Base-by-base conservation (phyloP, 1,140 invertebrate genomes). In the Manduca sexta region DNA sequence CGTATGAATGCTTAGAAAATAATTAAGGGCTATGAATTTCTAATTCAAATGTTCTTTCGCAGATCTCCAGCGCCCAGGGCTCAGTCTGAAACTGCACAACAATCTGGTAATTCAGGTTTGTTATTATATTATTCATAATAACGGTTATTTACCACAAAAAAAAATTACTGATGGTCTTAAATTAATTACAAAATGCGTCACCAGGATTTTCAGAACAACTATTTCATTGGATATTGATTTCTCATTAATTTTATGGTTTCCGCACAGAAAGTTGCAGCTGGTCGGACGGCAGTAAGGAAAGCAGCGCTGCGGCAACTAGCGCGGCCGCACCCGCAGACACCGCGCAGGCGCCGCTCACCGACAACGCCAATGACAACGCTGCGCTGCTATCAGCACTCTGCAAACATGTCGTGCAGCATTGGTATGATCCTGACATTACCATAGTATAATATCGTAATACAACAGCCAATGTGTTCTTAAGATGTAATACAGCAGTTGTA, bases 261-360 rank as follows among this genome's bases (percentile, higher is more conserved):
- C n/a, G 13, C 35, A 48, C 50, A 78, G 82, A 82, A 42, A 77
- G 61, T n/a, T 73, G 76, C 39, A 84, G 78, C 39, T 87, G 84
- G 85, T 84, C 82, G n/a, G 85, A 82, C 8, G 77, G 68, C 3
- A 74, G 72, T 45, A 80, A 78, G 35, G 84, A 86, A 26, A 84
- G 71, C 38, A 64, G 56, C 0, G 73, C 59, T 0, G 65, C 53
- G 1, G 45, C 50, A 0, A 45, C 43, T 0, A 29, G 35, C 7
- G 35, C 49, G 1, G 55, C 48, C n/a, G 49, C 59, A 5, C 17
- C 45, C 3, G 35, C 52, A 0, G 63, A 63, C n/a, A 43, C 44
- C 11, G 47, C 71, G 14, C 45, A 65, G 11, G 56, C 64, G n/a
- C 65, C 72, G 10, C 60, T 74, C 12, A 42, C 65, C 1, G 79